Conservation (phyloP, 2,113 vertebrate species). For the Grallaria varia region DNA sequence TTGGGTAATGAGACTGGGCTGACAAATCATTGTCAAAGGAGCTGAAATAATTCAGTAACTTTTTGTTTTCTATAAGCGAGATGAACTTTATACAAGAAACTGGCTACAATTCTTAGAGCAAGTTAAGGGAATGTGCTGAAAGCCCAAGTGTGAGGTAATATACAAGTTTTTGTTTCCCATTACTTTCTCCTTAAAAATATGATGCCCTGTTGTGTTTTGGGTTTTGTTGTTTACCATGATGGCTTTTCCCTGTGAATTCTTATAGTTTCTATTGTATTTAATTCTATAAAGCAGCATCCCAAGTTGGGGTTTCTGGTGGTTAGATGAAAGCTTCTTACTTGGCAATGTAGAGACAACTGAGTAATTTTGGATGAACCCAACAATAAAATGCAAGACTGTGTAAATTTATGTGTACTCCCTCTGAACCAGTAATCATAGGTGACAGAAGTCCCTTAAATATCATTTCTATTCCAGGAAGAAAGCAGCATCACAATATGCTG, state of each 20-base stretch:
- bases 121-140: neutral
- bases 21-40: neutral
- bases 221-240: neutral
- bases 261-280: neutral
- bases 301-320: neutral
- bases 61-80: neutral
- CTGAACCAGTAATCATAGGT: neutral
- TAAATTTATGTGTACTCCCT: neutral
- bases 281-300: neutral
- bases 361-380: neutral
- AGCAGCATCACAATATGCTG: neutral
- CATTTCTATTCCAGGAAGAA: neutral
- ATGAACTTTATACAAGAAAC: neutral
- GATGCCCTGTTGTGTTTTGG: neutral
- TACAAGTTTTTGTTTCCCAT: neutral
- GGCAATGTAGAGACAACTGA: neutral
- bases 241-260: neutral
- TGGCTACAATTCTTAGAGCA: neutral
- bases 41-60: neutral
- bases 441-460: neutral
- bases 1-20: neutral
- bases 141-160: neutral
- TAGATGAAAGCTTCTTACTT: neutral
- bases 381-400: neutral
- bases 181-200: neutral